A percentile compares a stretch with the other conserved stretches of the same genome.
phyloP scores from a whole-genome alignment of 2,113 vertebrate species.

The Hippocampus abdominalis region DNA sequence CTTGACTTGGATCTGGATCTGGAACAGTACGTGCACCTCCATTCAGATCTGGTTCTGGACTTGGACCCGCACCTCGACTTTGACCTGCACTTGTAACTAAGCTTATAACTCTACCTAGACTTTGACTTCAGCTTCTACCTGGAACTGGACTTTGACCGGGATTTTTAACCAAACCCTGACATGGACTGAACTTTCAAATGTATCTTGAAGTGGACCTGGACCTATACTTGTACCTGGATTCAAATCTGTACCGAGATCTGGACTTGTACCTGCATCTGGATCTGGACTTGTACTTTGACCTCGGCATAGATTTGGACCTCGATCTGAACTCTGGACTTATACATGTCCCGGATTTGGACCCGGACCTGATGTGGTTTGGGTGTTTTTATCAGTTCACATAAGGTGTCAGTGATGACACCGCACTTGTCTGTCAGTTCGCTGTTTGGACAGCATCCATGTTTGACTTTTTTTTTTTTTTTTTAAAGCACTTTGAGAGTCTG shows the following conservation, averaged over 20 bases:
- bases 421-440: not conserved
- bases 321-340: not conserved
- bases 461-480: not conserved
- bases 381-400: too few relatives aligned
- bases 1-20: not conserved
- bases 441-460: not conserved
- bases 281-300: too few relatives aligned
- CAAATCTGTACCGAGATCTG: not conserved
- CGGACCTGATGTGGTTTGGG: too few relatives aligned
- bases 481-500: constrained; percentile 1
- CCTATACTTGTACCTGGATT: not conserved
- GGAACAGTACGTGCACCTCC: too few relatives aligned
- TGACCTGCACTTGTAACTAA: not conserved
- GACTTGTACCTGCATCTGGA: not conserved
- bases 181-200: not conserved
- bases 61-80: not conserved
- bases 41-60: not conserved
- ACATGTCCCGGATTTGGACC: not conserved
- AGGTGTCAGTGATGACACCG: too few relatives aligned
- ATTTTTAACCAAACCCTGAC: not conserved
- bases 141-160: not conserved
- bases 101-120: too few relatives aligned
- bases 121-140: not conserved
- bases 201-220: not conserved
- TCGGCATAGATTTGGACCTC: not conserved